Evolutionary conservation across 2,797 vertebrate genomes (phyloP).

Genomic region (Rhinoraja longicauda): DNA sequence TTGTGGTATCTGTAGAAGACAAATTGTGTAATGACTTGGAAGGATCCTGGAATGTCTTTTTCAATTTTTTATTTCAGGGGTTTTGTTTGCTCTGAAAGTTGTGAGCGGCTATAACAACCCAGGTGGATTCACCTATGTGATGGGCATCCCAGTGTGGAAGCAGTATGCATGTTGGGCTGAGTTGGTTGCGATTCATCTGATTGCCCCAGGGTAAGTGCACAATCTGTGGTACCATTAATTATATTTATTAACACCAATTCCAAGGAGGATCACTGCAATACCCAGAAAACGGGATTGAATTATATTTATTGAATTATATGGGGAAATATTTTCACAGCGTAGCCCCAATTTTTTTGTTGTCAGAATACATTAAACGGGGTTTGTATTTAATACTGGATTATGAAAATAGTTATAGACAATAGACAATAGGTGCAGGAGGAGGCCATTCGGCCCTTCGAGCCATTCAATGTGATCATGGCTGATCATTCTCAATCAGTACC

Average conservation of each 20-base stretch:
- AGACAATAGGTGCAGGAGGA: too few relatives aligned
- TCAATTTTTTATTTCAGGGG: conserved; percentile 63
- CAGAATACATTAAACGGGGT: conserved; percentile 35
- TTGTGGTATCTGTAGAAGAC: not conserved
- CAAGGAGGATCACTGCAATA: not conserved
- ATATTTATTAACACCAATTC: not conserved
- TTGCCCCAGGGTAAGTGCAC: conserved; percentile 76
- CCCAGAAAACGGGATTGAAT: not conserved
- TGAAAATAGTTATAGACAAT: too few relatives aligned
- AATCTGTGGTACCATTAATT: not conserved
- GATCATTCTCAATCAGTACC: too few relatives aligned
- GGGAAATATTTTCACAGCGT: conserved; percentile 36
- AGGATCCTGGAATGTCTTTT: not conserved
- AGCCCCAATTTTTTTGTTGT: not conserved
- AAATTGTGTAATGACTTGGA: not conserved
- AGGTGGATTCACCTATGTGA: conserved; percentile 64
- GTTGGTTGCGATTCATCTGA: conserved; percentile 79
- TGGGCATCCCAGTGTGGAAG: conserved; percentile 71
- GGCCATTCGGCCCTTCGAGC: too few relatives aligned
- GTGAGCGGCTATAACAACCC: conserved; percentile 81
- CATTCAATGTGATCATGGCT: too few relatives aligned
- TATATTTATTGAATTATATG: conserved; percentile 29
- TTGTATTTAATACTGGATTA: conserved; percentile 41
- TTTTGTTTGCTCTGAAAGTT: conserved; percentile 92
- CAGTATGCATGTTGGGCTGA: conserved; percentile 85